Evolutionary conservation across 1,140 invertebrate genomes (phyloP).

Genomic region (Maniola jurtina): DNA sequence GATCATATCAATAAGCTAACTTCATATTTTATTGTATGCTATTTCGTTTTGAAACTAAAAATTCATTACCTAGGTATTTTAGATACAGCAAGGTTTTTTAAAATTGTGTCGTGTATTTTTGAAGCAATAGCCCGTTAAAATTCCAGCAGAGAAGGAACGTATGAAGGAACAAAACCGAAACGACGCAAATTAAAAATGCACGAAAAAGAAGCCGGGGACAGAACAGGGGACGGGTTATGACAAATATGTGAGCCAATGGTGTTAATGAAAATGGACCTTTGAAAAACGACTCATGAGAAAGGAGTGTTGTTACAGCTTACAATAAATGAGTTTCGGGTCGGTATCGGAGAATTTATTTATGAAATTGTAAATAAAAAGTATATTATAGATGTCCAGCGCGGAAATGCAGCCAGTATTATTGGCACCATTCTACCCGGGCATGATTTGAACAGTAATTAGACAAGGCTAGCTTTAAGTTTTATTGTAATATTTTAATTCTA

Average conservation of each 20-base stretch:
- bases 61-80: slow-evolving; percentile 13
- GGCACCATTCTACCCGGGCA: too few relatives aligned
- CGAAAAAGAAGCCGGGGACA: slow-evolving; percentile 57
- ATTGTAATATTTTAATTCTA: too few relatives aligned
- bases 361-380: neutral
- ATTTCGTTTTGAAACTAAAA: too few relatives aligned
- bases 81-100: slow-evolving; percentile 15
- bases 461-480: too few relatives aligned
- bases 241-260: slow-evolving; percentile 75
- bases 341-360: neutral
- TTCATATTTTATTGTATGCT: too few relatives aligned
- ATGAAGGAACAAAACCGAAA: slow-evolving; percentile 65
- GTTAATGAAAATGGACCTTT: slow-evolving; percentile 75
- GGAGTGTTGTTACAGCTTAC: slow-evolving; percentile 21
- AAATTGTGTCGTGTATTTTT: slow-evolving; percentile 27
- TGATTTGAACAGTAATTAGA: too few relatives aligned
- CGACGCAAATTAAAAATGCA: slow-evolving; percentile 72
- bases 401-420: too few relatives aligned
- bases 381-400: too few relatives aligned
- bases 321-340: neutral
- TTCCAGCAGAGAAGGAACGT: slow-evolving; percentile 43
- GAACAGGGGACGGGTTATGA: slow-evolving; percentile 65
- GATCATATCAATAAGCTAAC: too few relatives aligned
- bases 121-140: slow-evolving; percentile 37
- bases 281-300: slow-evolving; percentile 38